Evolutionary conservation across 2,113 vertebrate species (phyloP).

Genomic region (Leucoraja erinaceus): DNA sequence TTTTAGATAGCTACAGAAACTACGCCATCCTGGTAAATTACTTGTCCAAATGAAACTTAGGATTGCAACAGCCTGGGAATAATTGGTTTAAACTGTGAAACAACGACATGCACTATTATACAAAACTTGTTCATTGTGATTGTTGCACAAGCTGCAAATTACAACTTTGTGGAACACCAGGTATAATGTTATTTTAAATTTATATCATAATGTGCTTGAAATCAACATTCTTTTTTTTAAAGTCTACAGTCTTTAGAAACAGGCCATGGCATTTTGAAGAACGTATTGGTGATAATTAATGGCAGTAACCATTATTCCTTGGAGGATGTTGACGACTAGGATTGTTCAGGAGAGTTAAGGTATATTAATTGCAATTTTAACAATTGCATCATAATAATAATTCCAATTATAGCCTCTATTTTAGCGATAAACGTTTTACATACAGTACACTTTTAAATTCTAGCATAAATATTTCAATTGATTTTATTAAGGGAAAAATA

Average conservation of each 20-base stretch:
- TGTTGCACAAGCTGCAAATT: not conserved
- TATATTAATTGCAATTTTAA: not conserved
- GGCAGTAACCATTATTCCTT: slow-evolving; percentile 5
- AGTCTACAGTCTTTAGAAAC: not conserved
- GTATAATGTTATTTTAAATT: not conserved
- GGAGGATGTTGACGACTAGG: not conserved
- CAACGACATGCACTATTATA: not conserved
- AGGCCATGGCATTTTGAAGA: not conserved
- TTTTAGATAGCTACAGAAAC: not conserved
- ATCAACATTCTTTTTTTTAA: not conserved
- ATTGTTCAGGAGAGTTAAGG: not conserved
- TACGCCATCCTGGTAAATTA: not conserved
- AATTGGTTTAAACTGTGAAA: not conserved
- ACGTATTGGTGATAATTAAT: not conserved
- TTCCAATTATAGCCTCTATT: not conserved
- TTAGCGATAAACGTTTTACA: not conserved
- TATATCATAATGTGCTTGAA: not conserved
- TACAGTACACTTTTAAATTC: not conserved
- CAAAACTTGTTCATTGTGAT: not conserved
- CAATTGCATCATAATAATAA: not conserved
- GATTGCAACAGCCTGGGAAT: not conserved
- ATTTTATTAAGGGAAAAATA: not conserved
- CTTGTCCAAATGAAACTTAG: not conserved
- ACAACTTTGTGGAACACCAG: not conserved
- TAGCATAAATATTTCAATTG: too few relatives aligned